Base-by-base conservation (phyloP, 2,113 vertebrate genomes). In the Poeciliopsis retropinna region DNA sequence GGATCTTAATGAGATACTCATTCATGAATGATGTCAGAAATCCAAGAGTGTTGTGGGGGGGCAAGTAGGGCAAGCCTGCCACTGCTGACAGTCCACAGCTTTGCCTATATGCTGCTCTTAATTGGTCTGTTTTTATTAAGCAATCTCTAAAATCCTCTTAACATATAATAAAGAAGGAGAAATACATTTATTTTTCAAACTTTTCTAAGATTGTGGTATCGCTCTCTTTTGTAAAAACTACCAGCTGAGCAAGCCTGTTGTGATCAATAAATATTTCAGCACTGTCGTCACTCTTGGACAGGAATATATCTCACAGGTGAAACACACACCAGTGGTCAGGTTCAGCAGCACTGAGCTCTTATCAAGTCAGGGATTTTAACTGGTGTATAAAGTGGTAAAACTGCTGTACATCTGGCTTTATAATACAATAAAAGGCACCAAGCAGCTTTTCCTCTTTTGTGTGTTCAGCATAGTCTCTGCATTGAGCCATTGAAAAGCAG, bases 11-110 rank as follows among this genome's bases (percentile, higher is more conserved):
- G 88, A 92, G 89, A 85, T 85, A 54, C 73, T 89, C 90, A 88
- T 88, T 92, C 86, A 90, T 80, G 88, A 90, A 82, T 89, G 82
- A 88, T 92, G 89, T 89, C 87, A 89, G 84, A 88, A 80, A 85
- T 79, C 61, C 68, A 87, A 70, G 64, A 37, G 54, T 11, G 12
- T 54, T 12, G 30, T 22, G 19, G 10, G 15, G 66, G 44, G 68
- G 37, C 13, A 27, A 63, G 25, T 62, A 32, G 9, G 69, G 54
- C 73, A 70, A 61, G 61, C 37, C 73, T 73, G 7, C 4, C 4
- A 60, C 41, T 30, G 69, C 57, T 64, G 69, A 69, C 15, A 65
- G 77, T 73, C 63, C n/a, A n/a, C 63, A 27, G 17, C 22, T 60
- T 32, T 77, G 41, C 64, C 17, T 19, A 12, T 10, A 57, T 62